Evolutionary conservation across 2,888 invertebrate genomes (phyloP), one percentile per base, ranked within the genome.

Genomic region (Agrotis puta): DNA sequence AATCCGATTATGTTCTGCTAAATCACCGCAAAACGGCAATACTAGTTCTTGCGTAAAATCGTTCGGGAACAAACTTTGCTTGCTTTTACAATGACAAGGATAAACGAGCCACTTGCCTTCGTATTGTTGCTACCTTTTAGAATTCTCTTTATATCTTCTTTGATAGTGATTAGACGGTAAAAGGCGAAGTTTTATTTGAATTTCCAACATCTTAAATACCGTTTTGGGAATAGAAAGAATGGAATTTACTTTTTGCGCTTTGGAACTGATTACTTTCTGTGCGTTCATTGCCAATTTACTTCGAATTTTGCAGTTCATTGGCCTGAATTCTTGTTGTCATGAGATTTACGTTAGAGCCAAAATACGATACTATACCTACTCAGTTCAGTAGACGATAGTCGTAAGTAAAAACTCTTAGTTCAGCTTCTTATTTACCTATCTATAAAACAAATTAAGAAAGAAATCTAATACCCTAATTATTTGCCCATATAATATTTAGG

Each of bases 11-110:
- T 74, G 79, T 86, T 85, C 85, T 72, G 81, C 74, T 73, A 83
- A 89, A 87, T 88, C 83, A 84, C 87, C 83, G 64, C 81, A 79
- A 82, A 85, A 77, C 67, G 54, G 62, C 64, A 48, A 71, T 68
- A 81, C 69, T 79, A 79, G 79, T 82, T 79, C 72, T 62, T 73
- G 87, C 81, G 74, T 78, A 82, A 88, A 89, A 86, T 88, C 83
- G 79, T 70, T 82, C 61, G 61, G 67, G 63, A 79, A 85, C 78
- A 79, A 86, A 86, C 73, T 88, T 87, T 63, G 68, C 39, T 50
- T 57, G 58, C 79, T 58, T 67, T 74, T 77, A 82, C 73, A 73
- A 39, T 83, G 87, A 88, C 88, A 84, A 83, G 69, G 82, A 87
- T 79, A 84, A 85, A 88, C 84, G 85, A 84, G 61, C 76, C 69